Conservation (phyloP, 2,888 invertebrate species). For the Conomelus anceps region DNA sequence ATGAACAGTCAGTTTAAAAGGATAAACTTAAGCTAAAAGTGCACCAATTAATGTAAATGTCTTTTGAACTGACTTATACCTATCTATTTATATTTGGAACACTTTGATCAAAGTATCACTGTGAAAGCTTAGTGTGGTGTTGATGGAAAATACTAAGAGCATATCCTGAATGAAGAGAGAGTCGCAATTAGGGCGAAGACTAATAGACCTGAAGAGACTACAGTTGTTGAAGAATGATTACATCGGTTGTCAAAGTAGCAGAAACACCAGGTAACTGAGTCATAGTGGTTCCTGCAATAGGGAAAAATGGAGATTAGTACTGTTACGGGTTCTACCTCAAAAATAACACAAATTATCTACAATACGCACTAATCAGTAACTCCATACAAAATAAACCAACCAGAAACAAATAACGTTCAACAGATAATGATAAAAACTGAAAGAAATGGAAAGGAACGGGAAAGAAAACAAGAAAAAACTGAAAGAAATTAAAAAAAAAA, state of each 20-base stretch:
- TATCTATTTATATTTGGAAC: too few relatives aligned
- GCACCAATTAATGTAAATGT: neutral
- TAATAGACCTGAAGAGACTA: conserved; percentile 36
- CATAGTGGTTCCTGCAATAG: conserved; percentile 65
- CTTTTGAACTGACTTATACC: too few relatives aligned
- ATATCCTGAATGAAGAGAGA: neutral
- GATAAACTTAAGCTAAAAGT: neutral
- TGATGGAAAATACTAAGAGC: neutral
- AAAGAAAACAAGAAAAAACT: too few relatives aligned
- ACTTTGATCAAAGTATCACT: neutral
- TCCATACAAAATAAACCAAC: too few relatives aligned
- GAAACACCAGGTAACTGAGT: conserved; percentile 78
- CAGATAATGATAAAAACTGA: too few relatives aligned
- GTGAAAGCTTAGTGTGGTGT: neutral
- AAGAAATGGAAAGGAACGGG: too few relatives aligned
- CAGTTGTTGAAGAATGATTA: conserved; percentile 49
- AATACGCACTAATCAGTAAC: too few relatives aligned
- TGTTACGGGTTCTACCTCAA: too few relatives aligned
- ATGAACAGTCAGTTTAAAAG: too few relatives aligned
- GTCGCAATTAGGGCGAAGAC: neutral
- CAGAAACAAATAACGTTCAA: too few relatives aligned
- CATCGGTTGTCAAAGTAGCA: conserved; percentile 88
- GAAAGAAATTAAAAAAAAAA: too few relatives aligned
- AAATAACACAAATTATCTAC: too few relatives aligned
- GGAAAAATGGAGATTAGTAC: neutral